Evolutionary conservation across 2,888 invertebrate species (phyloP).

Genomic region (Diarsia rubi): DNA sequence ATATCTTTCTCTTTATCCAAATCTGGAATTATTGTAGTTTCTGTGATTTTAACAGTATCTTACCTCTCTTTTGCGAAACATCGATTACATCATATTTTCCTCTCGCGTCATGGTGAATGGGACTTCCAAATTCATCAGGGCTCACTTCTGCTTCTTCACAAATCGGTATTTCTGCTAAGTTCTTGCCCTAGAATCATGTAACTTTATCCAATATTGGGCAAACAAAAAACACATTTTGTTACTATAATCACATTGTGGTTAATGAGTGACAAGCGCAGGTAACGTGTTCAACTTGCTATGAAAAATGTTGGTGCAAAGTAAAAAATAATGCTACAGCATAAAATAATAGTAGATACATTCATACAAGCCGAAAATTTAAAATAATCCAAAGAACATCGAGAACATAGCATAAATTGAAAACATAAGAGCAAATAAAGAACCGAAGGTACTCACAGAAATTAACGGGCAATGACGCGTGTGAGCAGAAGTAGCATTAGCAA

Average conservation of each 20-base stretch:
- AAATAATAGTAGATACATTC: slow-evolving; percentile 45
- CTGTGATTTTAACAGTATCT: neutral
- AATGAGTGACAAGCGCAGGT: slow-evolving; percentile 66
- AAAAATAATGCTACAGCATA: slow-evolving; percentile 57
- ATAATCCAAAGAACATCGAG: slow-evolving; percentile 36
- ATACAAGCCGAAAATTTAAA: slow-evolving; percentile 43
- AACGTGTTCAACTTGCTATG: slow-evolving; percentile 57
- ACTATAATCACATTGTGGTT: slow-evolving; percentile 46
- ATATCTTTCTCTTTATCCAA: neutral
- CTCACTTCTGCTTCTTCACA: slow-evolving; percentile 92
- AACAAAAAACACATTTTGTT: slow-evolving; percentile 14
- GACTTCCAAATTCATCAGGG: slow-evolving; percentile 91
- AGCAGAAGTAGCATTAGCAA: slow-evolving; percentile 73
- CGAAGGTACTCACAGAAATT: slow-evolving; percentile 88
- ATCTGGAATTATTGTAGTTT: neutral
- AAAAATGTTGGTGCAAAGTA: slow-evolving; percentile 60
- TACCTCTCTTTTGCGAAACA: slow-evolving; percentile 92
- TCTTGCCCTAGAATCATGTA: slow-evolving; percentile 86
- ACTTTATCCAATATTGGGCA: slow-evolving; percentile 43
- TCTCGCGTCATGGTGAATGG: slow-evolving; percentile 83
- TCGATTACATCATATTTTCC: slow-evolving; percentile 88
- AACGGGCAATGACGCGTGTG: slow-evolving; percentile 83
- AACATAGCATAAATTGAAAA: slow-evolving; percentile 62
- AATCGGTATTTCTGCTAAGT: slow-evolving; percentile 92
- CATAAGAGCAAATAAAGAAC: slow-evolving; percentile 78